A percentile compares a stretch with the other conserved stretches of the same genome.
Conservation (phyloP, 2,888 invertebrate species). For the Tachina lurida region DNA sequence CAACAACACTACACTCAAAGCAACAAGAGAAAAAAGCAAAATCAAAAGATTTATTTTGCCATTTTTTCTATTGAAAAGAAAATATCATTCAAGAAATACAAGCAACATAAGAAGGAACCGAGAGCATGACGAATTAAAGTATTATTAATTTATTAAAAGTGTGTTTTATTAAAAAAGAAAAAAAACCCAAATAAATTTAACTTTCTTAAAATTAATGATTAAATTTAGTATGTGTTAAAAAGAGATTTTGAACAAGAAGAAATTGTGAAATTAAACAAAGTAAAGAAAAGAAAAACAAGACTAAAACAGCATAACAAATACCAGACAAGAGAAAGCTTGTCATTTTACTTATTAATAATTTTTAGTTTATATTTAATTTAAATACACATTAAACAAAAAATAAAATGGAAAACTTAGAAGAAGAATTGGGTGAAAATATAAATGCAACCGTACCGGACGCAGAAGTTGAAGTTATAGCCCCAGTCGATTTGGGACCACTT, state of each 20-base stretch:
- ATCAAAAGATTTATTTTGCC: conserved; percentile 1
- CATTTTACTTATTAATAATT: conserved; percentile 2
- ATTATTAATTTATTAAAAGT: neutral
- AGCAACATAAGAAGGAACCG: conserved; percentile 4
- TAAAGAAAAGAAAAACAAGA: conserved; percentile 15
- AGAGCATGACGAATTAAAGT: neutral
- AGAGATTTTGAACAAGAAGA: neutral
- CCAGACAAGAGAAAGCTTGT: conserved; percentile 61
- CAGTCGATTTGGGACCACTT: neutral
- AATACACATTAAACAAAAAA: neutral
- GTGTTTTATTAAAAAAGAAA: neutral
- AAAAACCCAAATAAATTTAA: conserved; percentile 1
- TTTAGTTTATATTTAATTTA: conserved; percentile 22
- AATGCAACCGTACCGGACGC: conserved; percentile 20
- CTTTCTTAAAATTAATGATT: neutral
- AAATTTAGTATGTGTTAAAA: conserved; percentile 6
- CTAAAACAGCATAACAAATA: neutral
- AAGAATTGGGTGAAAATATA: conserved; percentile 36
- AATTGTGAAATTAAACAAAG: conserved; percentile 43
- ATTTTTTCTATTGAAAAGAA: conserved; percentile 18
- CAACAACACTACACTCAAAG: conserved; percentile 13
- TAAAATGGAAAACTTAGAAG: conserved; percentile 67
- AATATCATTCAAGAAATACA: conserved; percentile 50
- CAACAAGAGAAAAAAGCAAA: conserved; percentile 47
- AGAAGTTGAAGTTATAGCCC: conserved; percentile 8